Evolutionary conservation across 2,113 vertebrate genomes (phyloP).

Genomic region (Malurus cyaneus): DNA sequence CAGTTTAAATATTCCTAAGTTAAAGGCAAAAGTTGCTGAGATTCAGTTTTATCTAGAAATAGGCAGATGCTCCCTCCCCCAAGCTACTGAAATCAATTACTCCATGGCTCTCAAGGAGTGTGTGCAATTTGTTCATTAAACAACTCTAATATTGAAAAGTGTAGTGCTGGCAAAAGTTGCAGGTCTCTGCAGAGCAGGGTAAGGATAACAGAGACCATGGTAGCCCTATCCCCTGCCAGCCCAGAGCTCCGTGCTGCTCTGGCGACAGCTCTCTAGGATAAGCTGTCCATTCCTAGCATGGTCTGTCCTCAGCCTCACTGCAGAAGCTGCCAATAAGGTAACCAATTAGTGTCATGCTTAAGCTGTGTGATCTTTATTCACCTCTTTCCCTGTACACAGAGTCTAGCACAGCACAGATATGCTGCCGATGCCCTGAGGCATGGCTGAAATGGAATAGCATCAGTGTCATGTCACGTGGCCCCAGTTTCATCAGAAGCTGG

Average conservation of each 20-base stretch:
- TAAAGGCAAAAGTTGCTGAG: not conserved
- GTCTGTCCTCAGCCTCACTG: not conserved
- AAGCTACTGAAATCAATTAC: not conserved
- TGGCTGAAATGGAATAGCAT: not conserved
- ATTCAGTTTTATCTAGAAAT: not conserved
- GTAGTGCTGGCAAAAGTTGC: not conserved
- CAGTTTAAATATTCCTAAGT: not conserved
- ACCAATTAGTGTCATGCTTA: constrained; percentile 1
- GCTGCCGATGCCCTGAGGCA: not conserved
- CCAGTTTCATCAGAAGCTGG: not conserved
- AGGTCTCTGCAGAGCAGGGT: not conserved
- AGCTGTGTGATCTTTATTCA: constrained; percentile 22
- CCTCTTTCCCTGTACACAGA: not conserved
- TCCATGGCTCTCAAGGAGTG: not conserved
- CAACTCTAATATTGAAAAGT: not conserved
- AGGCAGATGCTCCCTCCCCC: not conserved
- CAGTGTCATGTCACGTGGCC: not conserved
- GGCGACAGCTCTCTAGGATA: not conserved
- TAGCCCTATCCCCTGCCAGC: not conserved
- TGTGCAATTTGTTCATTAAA: not conserved
- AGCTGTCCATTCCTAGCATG: not conserved
- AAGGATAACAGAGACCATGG: not conserved
- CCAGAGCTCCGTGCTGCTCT: not conserved
- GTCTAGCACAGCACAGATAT: not conserved
- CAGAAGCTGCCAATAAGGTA: not conserved